Base-by-base conservation (phyloP, 2,888 invertebrate species). In the Scrobipalpa atriplicella region DNA sequence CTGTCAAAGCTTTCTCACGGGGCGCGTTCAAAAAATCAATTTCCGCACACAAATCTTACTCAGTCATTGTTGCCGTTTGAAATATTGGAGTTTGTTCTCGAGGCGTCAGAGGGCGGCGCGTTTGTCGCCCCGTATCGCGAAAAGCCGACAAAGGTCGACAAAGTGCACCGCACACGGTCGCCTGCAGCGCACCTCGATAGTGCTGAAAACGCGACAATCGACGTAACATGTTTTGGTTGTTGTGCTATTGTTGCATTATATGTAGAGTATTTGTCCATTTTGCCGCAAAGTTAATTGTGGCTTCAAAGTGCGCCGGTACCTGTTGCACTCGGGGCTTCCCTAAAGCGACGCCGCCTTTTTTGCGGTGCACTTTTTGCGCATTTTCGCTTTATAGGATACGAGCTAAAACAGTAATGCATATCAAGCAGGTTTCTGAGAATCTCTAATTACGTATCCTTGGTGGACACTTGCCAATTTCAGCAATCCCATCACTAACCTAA, bases 31-130 rank as follows among this genome's bases (percentile, higher is more conserved):
- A 92, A 92, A 92, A 91, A 90, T 87, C 91, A 89, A 92, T 92
- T 91, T 92, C 92, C 92, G 92, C 91, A 92, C 89, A 92, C 91
- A 91, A 92, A 90, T 91, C 86, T 87, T 83, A 80, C 86, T 72
- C 72, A 75, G 89, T 91, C 91, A 92, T 92, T 92, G 92, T 92
- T 85, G 87, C 78, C 75, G 78, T 84, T 86, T 89, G 87, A 91
- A 86, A 87, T 91, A 91, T 90, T 86, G 83, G 73, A 82, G 80
- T 80, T 82, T 80, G 81, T 79, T 79, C 78, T 78, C 72, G 75
- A 79, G 72, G 76, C 79, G 73, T 78, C 78, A 84, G 85, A 83
- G 77, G 81, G 82, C 84, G 84, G 84, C 69, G 54, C 29, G 66
- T 83, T 85, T 84, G 79, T 75, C 72, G 75, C 71, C 67, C 68